Conservation (phyloP, 2,888 invertebrate species). For the Drosophila diplacantha region DNA sequence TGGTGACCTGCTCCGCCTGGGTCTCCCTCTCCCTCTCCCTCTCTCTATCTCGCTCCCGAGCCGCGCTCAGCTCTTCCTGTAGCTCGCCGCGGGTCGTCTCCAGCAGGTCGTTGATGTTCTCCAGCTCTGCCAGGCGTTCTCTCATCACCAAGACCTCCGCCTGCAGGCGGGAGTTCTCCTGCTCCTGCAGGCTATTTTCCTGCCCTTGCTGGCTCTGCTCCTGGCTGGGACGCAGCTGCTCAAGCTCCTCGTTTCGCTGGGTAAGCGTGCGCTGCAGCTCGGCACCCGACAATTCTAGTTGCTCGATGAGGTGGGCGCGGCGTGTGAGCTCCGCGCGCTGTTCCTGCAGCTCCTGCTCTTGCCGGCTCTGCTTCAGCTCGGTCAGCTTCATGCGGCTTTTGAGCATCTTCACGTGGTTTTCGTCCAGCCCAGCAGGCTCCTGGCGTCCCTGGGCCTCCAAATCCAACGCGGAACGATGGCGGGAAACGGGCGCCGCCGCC, state of each 20-base stretch:
- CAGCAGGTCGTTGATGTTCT: constrained; percentile 84
- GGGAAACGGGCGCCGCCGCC: constrained; percentile 55
- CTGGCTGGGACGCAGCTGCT: constrained; percentile 80
- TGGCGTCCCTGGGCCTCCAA: constrained; percentile 49
- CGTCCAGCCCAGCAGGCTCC: constrained; percentile 57
- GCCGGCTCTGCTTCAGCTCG: constrained; percentile 62
- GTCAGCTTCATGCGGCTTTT: constrained; percentile 73
- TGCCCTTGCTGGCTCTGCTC: neutral
- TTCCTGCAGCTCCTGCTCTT: constrained; percentile 71
- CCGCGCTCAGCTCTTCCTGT: constrained; percentile 74
- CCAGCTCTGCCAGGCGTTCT: constrained; percentile 81
- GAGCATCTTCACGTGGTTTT: constrained; percentile 74
- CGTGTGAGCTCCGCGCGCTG: constrained; percentile 48
- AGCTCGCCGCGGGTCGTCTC: constrained; percentile 70
- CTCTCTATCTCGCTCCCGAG: constrained; percentile 70
- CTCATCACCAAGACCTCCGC: constrained; percentile 76
- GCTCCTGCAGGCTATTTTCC: constrained; percentile 34
- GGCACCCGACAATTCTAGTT: constrained; percentile 77
- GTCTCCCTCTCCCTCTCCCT: constrained; percentile 46
- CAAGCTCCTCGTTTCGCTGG: constrained; percentile 82
- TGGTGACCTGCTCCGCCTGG: neutral
- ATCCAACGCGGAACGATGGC: constrained; percentile 75
- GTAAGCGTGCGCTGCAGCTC: constrained; percentile 24
- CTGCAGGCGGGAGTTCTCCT: constrained; percentile 42
- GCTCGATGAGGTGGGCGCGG: constrained; percentile 87